Evolutionary conservation across 2,888 invertebrate species (phyloP).

Genomic region (Drosophila eohydei): DNA sequence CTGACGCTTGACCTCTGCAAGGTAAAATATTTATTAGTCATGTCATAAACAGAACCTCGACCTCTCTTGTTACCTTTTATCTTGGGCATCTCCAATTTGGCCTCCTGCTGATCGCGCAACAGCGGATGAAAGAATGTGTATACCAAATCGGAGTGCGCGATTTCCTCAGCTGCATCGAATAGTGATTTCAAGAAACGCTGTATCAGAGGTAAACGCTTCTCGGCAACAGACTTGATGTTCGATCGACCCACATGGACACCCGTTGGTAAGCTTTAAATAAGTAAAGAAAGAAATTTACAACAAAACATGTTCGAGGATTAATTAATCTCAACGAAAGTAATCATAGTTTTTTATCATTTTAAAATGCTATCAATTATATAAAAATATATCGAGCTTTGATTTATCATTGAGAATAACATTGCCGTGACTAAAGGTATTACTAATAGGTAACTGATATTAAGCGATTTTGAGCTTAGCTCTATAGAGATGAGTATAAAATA

Average conservation of each 20-base stretch:
- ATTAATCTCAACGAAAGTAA: not conserved
- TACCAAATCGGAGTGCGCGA: conserved; percentile 97
- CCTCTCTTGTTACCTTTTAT: conserved; percentile 88
- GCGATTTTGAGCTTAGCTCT: not conserved
- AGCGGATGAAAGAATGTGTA: conserved; percentile 99
- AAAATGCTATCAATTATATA: conserved; percentile 15
- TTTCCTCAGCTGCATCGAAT: conserved; percentile 95
- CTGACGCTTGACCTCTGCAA: conserved; percentile 77
- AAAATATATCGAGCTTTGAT: not conserved
- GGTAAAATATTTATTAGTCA: not conserved
- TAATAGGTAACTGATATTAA: not conserved
- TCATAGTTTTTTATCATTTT: conserved; percentile 4
- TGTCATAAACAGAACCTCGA: not conserved
- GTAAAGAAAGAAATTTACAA: not conserved
- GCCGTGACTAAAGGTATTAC: not conserved
- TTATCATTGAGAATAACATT: conserved; percentile 22
- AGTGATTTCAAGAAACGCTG: conserved; percentile 94
- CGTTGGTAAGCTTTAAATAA: conserved; percentile 87
- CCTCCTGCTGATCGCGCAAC: conserved; percentile 96
- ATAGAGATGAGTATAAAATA: not conserved
- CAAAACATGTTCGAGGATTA: not conserved
- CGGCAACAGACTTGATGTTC: conserved; percentile 97
- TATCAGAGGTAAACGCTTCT: conserved; percentile 95
- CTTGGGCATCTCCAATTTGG: conserved; percentile 91
- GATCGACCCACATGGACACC: conserved; percentile 95